phyloP scores from a whole-genome alignment of 1,140 invertebrate genomes.

The Batillaria attramentaria region DNA sequence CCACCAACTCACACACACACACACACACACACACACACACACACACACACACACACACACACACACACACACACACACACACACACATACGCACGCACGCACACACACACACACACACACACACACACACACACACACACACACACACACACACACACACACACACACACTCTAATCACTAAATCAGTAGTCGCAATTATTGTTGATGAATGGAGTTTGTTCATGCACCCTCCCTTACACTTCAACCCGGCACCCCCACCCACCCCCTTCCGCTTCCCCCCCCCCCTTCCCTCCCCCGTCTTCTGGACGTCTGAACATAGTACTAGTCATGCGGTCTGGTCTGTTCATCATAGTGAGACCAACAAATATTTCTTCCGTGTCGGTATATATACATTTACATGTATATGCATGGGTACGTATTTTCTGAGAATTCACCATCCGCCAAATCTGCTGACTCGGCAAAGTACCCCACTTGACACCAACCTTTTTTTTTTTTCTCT shows the following conservation, averaged over 20 bases:
- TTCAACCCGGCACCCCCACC: too few relatives aligned
- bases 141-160: conserved; percentile 1
- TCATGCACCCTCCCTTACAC: neutral
- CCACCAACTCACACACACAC: neutral
- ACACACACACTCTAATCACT: neutral
- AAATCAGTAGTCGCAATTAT: neutral
- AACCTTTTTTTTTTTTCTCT: too few relatives aligned
- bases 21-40: conserved; percentile 17
- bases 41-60: conserved; percentile 14
- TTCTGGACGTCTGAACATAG: neutral
- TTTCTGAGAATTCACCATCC: too few relatives aligned
- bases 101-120: conserved; percentile 10
- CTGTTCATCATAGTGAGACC: too few relatives aligned
- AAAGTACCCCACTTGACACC: too few relatives aligned
- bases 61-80: neutral
- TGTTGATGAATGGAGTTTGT: neutral
- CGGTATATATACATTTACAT: too few relatives aligned
- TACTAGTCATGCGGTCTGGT: neutral
- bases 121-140: conserved; percentile 8
- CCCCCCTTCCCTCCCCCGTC: neutral
- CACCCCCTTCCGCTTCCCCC: too few relatives aligned
- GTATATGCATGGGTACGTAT: too few relatives aligned
- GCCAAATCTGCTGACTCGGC: too few relatives aligned
- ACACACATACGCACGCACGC: neutral
- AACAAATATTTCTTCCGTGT: too few relatives aligned